Evolutionary conservation across 2,113 vertebrate species (phyloP), one percentile per base, ranked within the genome.

Genomic region (Rallus limicola): DNA sequence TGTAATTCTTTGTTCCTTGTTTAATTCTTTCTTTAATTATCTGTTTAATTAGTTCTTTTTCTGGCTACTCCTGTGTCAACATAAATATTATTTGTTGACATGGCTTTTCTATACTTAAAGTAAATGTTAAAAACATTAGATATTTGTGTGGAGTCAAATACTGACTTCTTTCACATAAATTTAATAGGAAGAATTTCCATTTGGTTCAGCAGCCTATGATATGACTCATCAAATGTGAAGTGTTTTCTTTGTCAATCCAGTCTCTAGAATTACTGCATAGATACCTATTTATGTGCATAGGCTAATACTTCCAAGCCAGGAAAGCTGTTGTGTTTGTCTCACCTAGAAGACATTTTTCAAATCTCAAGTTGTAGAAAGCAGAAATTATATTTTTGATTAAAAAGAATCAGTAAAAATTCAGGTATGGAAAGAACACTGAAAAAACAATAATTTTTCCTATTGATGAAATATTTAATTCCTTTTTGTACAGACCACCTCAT

Each of bases 261-360:
- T 5, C 28, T 80, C 40, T 69, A 6, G 5, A 86, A 40, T 38
- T 72, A 42, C 44, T 5, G 0, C 36, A 29, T 23, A 29, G 56
- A 72, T 40, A 50, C 2, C 3, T 50, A 83, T 67, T 68, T 26
- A 24, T 34, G 25, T 56, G 16, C 33, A 44, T 11, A 64, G 16
- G 9, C 3, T 81, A 55, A 46, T 44, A 52, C 16, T 68, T 82
- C 38, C 52, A 93, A 79, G 26, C 10, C n/a, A 90, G 28, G n/a
- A 86, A 67, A 70, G 46, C 9, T 58, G 12, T 58, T 0, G 0
- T 33, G 1, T 48, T 69, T 90, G 5, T 16, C 13, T 64, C 34
- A 71, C 13, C 17, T 42, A 42, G 23, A 71, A 70, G 21, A 5
- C 5, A 42, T 46, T 90, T 80, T 80, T 4, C 31, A 90, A 72